Percentiles rank a stretch among this genome's conserved stretches.
phyloP scores from a whole-genome alignment of 2,888 invertebrate genomes.

The Temnothorax rugatulus region DNA sequence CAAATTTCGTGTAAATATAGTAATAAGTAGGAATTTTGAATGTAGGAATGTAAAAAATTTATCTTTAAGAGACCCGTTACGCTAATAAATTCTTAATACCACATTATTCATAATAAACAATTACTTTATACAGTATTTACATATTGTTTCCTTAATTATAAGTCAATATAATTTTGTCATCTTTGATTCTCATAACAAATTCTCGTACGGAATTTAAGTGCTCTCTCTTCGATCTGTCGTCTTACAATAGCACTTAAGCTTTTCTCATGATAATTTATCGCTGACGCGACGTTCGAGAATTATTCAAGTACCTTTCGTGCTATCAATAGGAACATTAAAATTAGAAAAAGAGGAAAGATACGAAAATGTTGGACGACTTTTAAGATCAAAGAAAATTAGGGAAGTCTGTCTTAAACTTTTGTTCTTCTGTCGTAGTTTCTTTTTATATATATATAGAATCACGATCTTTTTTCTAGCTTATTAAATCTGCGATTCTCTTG shows the following conservation, averaged over 20 bases:
- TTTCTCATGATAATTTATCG: background rate
- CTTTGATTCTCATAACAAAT: slow-evolving; percentile 10
- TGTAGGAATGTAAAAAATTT: slow-evolving; percentile 28
- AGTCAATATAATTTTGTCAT: slow-evolving; percentile 67
- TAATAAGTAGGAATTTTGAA: slow-evolving; percentile 15
- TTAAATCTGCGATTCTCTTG: slow-evolving; percentile 16
- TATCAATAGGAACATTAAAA: slow-evolving; percentile 41
- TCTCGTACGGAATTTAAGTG: slow-evolving; percentile 9
- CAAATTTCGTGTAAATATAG: slow-evolving; percentile 29
- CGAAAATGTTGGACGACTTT: slow-evolving; percentile 11
- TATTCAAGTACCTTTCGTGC: background rate
- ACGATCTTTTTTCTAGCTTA: slow-evolving; percentile 7
- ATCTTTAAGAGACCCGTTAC: slow-evolving; percentile 75
- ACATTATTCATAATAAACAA: slow-evolving; percentile 82
- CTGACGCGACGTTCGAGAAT: background rate
- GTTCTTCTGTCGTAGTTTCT: background rate
- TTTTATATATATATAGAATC: background rate
- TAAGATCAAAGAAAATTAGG: background rate
- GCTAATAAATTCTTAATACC: slow-evolving; percentile 77
- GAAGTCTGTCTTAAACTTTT: background rate
- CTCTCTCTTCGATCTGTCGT: background rate
- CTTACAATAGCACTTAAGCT: slow-evolving; percentile 9
- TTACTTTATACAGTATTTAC: slow-evolving; percentile 85
- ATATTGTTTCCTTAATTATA: slow-evolving; percentile 76
- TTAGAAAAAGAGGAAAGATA: slow-evolving; percentile 4